Conservation (phyloP, 1,140 invertebrate genomes). For the Zaprionus capensis region DNA sequence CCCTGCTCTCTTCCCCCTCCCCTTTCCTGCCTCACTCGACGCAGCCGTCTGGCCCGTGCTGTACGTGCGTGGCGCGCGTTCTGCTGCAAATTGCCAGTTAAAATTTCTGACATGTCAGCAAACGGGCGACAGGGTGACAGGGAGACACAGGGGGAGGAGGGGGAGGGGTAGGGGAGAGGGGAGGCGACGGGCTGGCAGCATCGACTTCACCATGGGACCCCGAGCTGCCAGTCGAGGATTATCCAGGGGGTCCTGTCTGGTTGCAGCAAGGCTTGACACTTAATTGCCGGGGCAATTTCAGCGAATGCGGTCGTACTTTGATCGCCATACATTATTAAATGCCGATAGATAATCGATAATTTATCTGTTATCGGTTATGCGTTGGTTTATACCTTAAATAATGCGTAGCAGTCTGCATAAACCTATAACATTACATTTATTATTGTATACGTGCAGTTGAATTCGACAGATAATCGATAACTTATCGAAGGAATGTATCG, state of each 20-base stretch:
- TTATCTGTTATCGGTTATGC: background rate
- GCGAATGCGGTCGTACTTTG: background rate
- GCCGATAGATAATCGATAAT: background rate
- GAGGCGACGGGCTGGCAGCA: constrained; percentile 16
- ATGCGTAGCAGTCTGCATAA: no score
- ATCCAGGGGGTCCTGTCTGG: background rate
- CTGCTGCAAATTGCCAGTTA: constrained; percentile 77
- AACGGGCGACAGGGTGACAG: constrained; percentile 51
- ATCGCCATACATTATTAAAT: background rate
- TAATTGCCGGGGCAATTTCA: constrained; percentile 4
- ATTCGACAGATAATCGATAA: background rate
- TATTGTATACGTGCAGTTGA: no score
- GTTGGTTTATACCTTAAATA: background rate
- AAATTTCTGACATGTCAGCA: constrained; percentile 79
- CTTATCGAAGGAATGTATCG: background rate
- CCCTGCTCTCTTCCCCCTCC: background rate
- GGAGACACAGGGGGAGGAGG: background rate
- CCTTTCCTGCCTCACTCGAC: constrained; percentile 4
- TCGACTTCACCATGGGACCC: constrained; percentile 23
- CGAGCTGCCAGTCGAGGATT: constrained; percentile 11
- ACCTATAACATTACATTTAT: no score
- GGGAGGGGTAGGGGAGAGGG: background rate
- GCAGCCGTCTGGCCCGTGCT: constrained; percentile 37
- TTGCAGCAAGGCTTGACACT: background rate
- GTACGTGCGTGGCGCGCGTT: constrained; percentile 62